Evolutionary conservation across 2,888 invertebrate genomes (phyloP), one percentile per base, ranked within the genome.

Genomic region (Diachrysia chrysitis): DNA sequence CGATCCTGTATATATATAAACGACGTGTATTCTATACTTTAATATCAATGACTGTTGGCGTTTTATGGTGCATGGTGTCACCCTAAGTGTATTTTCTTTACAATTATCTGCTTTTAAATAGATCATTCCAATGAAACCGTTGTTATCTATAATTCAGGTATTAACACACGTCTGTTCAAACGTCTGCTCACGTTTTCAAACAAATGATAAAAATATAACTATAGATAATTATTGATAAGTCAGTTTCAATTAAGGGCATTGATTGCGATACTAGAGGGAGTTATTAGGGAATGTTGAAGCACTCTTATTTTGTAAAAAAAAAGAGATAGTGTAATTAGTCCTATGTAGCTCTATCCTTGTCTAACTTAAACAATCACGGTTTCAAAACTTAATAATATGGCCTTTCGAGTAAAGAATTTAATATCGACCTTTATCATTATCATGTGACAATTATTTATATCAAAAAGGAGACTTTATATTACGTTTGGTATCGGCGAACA

Each of bases 181-280:
- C 10, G 61, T 69, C 68, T 73, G 48, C 46, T 58, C 69, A 80
- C 74, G 81, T 82, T 77, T 67, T 16, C 2, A 25, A 68, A 63
- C 65, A 71, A 59, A 35, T 67, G 60, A 68, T 69, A 72, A 55
- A 54, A 70, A 78, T 78, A 73, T 62, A 17, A 62, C 70, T 73
- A 6, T 5, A 67, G 80, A 80, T 76, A 66, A 74, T 63, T 57
- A 68, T 17, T 60, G 85, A 85, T 85, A 83, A 77, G 21, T 46
- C 46, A 67, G 76, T 78, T 76, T 35, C 37, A 76, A 85, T 82
- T 83, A 80, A 83, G 85, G 85, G 65, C 85, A 73, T 51, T 66
- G 63, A n/a, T 16, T 62, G 25, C 56, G 56, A 54, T 29, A 29
- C 12, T 46, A 62, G 32, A 35, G 42, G 23, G 58, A 60, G 58